Conservation (phyloP, 2,888 invertebrate species). For the Perdita meconis region DNA sequence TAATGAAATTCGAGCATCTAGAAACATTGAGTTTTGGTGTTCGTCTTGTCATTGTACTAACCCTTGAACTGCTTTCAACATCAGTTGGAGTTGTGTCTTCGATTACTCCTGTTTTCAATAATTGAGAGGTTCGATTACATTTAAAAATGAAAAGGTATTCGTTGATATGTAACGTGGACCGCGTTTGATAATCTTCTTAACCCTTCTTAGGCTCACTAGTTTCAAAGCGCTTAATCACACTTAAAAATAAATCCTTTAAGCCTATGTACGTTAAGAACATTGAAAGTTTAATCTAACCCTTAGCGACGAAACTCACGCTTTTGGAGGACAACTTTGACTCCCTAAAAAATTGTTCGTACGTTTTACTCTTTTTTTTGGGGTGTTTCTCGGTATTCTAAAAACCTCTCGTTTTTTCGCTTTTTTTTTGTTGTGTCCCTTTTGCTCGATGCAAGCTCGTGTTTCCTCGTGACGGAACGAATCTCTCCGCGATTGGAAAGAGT, state of each 20-base stretch:
- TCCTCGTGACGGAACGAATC: background rate
- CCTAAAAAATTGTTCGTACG: conserved; percentile 2
- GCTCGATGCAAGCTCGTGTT: background rate
- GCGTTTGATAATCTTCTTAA: conserved; percentile 34
- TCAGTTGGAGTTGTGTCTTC: background rate
- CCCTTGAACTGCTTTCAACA: conserved; percentile 15
- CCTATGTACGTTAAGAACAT: conserved; percentile 30
- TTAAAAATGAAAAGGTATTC: conserved; percentile 6
- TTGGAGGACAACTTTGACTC: background rate
- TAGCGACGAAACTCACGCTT: conserved; percentile 21
- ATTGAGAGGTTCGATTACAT: no score
- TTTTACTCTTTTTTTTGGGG: background rate
- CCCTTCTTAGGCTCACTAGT: conserved; percentile 30
- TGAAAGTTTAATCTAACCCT: conserved; percentile 33
- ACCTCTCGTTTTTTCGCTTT: background rate
- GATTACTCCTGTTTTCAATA: no score
- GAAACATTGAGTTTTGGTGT: conserved; percentile 26
- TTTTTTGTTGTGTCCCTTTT: background rate
- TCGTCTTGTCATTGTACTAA: conserved; percentile 27
- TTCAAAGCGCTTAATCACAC: conserved; percentile 14
- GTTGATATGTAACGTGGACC: conserved; percentile 1
- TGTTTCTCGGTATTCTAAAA: conserved; percentile 8
- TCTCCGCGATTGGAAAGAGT: conserved; percentile 27
- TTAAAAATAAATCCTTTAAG: conserved; percentile 37
- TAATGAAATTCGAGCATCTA: background rate